Conservation (phyloP, 1,140 invertebrate species). For the Trichomalopsis sarcophagae region DNA sequence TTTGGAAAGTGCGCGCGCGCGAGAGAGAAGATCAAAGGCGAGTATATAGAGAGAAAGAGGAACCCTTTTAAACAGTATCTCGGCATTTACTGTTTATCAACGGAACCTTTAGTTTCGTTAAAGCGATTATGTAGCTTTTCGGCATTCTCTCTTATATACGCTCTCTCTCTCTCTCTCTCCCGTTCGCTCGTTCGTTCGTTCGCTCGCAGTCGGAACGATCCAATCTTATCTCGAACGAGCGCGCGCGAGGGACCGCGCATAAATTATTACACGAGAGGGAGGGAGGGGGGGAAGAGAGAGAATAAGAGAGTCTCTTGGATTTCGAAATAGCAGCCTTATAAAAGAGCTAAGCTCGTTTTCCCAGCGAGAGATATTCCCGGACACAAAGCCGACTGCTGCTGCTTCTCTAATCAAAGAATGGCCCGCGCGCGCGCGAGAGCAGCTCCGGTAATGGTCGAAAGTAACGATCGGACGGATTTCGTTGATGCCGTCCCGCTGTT, state of each 20-base stretch:
- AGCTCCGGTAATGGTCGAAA: constrained; percentile 61
- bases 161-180: constrained; percentile 55
- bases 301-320: constrained; percentile 23
- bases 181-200: constrained; percentile 29
- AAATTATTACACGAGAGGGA: constrained; percentile 38
- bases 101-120: constrained; percentile 50
- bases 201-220: constrained; percentile 16
- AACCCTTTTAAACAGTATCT: constrained; percentile 53
- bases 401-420: constrained; percentile 62
- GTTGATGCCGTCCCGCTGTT: neutral
- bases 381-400: constrained; percentile 12
- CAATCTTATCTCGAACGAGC: constrained; percentile 50
- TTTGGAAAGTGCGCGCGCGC: constrained; percentile 28
- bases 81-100: constrained; percentile 54
- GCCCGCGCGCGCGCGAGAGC: neutral
- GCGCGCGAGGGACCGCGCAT: constrained; percentile 31
- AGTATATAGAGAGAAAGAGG: constrained; percentile 21
- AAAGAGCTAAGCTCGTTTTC: constrained; percentile 34
- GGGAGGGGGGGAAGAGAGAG: neutral
- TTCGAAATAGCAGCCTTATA: constrained; percentile 41
- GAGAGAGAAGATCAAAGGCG: constrained; percentile 29
- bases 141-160: constrained; percentile 20
- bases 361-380: constrained; percentile 26
- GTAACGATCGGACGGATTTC: constrained; percentile 61
- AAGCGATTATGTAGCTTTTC: constrained; percentile 52